These are phyloP conservation scores for Ptychobarbus kaznakovi DNA, from an alignment of 2,797 vertebrate genomes.

Conservation along the genomic window DNA sequence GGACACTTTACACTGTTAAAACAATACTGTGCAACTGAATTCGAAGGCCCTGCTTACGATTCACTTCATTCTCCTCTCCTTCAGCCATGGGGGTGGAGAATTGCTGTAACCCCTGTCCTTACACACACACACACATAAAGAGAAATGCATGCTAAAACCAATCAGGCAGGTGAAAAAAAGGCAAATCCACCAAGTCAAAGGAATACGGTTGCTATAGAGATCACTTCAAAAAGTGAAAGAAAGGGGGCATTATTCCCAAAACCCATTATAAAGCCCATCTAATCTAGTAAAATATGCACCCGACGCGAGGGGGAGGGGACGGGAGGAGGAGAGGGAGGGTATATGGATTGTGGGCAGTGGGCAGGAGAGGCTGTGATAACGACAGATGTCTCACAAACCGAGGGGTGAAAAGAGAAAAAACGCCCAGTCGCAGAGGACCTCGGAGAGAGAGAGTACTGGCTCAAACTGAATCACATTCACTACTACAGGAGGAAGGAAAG, in stretches of 20 bases:
- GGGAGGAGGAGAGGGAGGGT: conserved; percentile 68
- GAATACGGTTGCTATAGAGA: conserved; percentile 51
- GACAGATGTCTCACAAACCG: conserved; percentile 80
- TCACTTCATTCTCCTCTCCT: conserved; percentile 8
- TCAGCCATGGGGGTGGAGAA: conserved; percentile 20
- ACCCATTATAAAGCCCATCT: conserved; percentile 52
- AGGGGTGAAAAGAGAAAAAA: conserved; percentile 70
- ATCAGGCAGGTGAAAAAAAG: conserved; percentile 42
- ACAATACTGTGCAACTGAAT: neutral
- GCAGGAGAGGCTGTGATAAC: conserved; percentile 76
- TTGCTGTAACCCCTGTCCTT: neutral
- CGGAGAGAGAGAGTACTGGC: conserved; percentile 74
- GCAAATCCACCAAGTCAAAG: conserved; percentile 34
- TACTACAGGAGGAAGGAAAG: conserved; percentile 62
- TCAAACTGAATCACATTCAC: conserved; percentile 76
- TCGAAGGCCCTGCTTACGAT: neutral
- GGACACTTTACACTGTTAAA: neutral
- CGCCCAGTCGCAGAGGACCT: conserved; percentile 70
- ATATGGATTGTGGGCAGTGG: conserved; percentile 70
- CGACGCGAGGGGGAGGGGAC: conserved; percentile 61
- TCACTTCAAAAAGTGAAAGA: conserved; percentile 50
- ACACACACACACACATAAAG: neutral
- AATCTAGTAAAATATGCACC: conserved; percentile 60
- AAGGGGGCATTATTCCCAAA: conserved; percentile 53
- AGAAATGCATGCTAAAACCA: conserved; percentile 8